Conservation (phyloP, 2,113 vertebrate species). For the Leucopsar rothschildi region DNA sequence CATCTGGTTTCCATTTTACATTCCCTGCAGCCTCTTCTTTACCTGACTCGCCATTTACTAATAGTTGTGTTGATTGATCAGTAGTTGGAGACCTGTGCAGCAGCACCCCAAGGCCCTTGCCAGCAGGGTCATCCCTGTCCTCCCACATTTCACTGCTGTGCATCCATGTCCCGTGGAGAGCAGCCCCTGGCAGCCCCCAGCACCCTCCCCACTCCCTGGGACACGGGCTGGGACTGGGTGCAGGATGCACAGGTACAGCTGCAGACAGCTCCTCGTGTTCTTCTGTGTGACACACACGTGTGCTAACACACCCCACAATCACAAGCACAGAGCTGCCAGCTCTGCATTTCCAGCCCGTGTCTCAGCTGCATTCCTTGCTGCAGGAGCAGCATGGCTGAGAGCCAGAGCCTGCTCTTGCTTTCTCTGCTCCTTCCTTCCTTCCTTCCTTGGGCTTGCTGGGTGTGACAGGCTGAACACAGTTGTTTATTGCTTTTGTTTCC, state of each 20-base stretch:
- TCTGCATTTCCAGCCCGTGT: neutral
- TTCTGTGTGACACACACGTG: accelerated
- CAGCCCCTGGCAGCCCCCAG: accelerated
- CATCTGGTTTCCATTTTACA: neutral
- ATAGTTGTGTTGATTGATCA: neutral
- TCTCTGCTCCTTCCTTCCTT: neutral
- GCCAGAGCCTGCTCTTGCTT: neutral
- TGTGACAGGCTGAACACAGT: neutral
- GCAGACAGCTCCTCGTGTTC: neutral
- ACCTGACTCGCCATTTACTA: neutral
- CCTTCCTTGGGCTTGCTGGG: neutral
- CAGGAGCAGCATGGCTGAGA: neutral
- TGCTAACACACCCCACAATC: neutral
- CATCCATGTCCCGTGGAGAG: accelerated
- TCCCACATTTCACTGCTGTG: accelerated
- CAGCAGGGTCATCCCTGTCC: neutral
- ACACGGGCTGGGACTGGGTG: accelerated
- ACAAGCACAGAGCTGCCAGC: neutral
- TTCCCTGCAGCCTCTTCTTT: neutral
- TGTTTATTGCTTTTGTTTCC: slow-evolving; percentile 45
- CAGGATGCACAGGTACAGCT: neutral
- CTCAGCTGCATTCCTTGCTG: neutral
- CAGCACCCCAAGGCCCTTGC: neutral
- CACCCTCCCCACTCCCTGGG: neutral
- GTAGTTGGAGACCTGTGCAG: neutral